Evolutionary conservation across 1,140 invertebrate species (phyloP).

Genomic region (Lutraria rhynchaena): DNA sequence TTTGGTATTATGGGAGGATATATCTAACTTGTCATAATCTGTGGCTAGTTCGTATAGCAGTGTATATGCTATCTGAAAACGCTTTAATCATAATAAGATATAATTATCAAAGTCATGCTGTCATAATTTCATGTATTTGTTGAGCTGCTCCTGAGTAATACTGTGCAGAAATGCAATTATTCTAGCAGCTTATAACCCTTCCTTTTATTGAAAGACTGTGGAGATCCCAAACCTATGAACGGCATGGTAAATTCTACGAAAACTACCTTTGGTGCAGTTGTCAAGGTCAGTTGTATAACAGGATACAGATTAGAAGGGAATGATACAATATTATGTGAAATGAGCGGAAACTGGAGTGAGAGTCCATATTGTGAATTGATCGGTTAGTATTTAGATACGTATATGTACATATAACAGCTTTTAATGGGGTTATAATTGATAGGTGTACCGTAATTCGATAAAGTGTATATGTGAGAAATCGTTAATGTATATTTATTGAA

Average conservation of each 20-base stretch:
- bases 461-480: not conserved
- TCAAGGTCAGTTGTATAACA: not conserved
- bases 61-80: not conserved
- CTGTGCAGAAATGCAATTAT: too few relatives aligned
- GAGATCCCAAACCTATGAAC: not conserved
- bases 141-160: too few relatives aligned
- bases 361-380: not conserved
- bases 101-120: not conserved
- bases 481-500: not conserved
- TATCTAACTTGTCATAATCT: not conserved
- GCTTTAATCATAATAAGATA: not conserved
- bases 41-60: not conserved
- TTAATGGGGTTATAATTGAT: not conserved
- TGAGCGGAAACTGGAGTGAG: not conserved
- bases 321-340: not conserved
- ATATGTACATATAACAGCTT: not conserved
- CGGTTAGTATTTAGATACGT: not conserved
- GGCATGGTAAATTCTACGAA: not conserved
- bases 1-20: too few relatives aligned
- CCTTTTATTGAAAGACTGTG: not conserved
- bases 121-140: too few relatives aligned
- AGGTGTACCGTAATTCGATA: not conserved
- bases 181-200: not conserved
- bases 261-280: not conserved
- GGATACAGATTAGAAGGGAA: not conserved